Base-by-base conservation (phyloP, 1,140 invertebrate species). In the Bombus pyrosoma region DNA sequence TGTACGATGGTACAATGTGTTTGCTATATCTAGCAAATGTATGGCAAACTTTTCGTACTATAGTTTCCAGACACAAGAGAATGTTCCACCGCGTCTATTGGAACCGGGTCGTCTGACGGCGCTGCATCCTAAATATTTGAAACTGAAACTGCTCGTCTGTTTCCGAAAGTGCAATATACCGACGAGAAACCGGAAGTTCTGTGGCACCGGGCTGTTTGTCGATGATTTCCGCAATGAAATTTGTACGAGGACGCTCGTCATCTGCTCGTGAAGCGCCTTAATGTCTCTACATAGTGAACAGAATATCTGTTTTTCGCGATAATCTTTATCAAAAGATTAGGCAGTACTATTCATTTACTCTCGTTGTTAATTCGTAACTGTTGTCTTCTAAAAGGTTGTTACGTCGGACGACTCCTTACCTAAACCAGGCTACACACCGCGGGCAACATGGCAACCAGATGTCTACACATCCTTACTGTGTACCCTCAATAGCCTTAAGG, bases 81-180 rank as follows among this genome's bases (percentile, higher is more conserved):
- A n/a, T 22, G 43, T 72, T n/a, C 37, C 22, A 41, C 41, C 22
- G 68, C 28, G 68, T 72, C 18, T 15, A 62, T 81, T 22, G n/a
- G 69, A 73, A 28, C 37, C 47, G 66, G 68, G 68, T 73, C 68
- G 68, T 18, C 39, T 6, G 80, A 74, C 53, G n/a, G 22, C 37
- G 39, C 41, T 73, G 34, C 28, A 28, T 66, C 57, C 72, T 83
- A 83, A 83, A 83, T 83, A 83, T 83, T 83, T 57, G 43, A 83
- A 66, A 83, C 59, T 15, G 81, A 76, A 62, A 62, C 28, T 22
- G 5, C n/a, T 32, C 69, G 80, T 32, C 72, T 66, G 57, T 4
- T 32, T 34, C 57, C 41, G 72, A 66, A 66, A 66, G 59, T 66
- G 72, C 32, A 75, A 77, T 41, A 37, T 10, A 34, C 59, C 41